Conservation (phyloP, 2,797 vertebrate species). For the Tokudaia tokunoshimensis region DNA sequence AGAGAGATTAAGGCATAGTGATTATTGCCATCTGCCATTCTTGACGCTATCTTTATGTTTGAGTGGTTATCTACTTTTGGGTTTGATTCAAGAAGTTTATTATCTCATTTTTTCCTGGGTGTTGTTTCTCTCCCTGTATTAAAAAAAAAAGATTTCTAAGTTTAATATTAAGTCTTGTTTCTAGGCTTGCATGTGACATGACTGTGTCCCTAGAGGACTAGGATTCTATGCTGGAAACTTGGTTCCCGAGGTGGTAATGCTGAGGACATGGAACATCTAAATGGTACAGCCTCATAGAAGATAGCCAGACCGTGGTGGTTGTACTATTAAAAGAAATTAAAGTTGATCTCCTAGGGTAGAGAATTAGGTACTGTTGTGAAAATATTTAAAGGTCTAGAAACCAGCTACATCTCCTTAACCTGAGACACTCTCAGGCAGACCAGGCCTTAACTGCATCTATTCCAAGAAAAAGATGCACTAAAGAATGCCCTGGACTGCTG, state of each 20-base stretch:
- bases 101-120: no score
- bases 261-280: background rate
- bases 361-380: background rate
- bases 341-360: background rate
- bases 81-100: no score
- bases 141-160: background rate
- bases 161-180: background rate
- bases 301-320: no score
- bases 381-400: constrained; percentile 1
- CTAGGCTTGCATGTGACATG: background rate
- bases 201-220: background rate
- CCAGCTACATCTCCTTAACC: background rate
- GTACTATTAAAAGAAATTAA: background rate
- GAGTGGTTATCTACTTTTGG: no score
- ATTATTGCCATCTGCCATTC: no score
- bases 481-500: background rate
- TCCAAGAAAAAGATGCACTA: background rate
- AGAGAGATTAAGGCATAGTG: no score
- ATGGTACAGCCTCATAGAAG: rapidly evolving
- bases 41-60: no score
- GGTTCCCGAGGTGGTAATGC: background rate
- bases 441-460: background rate
- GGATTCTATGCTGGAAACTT: no score
- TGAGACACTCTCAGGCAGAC: background rate
- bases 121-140: no score